These are phyloP conservation scores for Xanthorhoe spadicearia DNA, from an alignment of 2,888 invertebrate genomes.

Conservation along the genomic window DNA sequence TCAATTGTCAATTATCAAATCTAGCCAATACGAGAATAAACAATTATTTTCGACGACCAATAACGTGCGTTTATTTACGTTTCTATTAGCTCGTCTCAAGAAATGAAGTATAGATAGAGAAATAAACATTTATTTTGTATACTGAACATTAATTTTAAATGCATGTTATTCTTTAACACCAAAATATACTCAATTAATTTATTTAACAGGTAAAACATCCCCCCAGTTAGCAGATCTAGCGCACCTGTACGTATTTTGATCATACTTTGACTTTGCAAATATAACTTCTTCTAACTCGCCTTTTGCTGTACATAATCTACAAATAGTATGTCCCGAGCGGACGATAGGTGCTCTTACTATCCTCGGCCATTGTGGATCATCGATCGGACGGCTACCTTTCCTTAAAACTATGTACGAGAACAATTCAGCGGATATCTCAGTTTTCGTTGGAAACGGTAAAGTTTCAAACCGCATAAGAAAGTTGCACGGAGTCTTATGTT, in stretches of 20 bases:
- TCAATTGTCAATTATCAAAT: no score
- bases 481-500: slow-evolving; percentile 90
- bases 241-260: slow-evolving; percentile 90
- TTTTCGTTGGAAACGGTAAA: slow-evolving; percentile 77
- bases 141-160: no score
- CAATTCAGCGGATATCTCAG: slow-evolving; percentile 79
- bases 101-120: no score
- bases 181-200: slow-evolving; percentile 45
- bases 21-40: no score
- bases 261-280: slow-evolving; percentile 90
- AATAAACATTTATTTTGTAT: no score
- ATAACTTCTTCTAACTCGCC: slow-evolving; percentile 91
- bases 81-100: no score
- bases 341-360: slow-evolving; percentile 89
- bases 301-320: slow-evolving; percentile 89
- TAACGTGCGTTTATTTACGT: no score
- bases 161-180: no score
- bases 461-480: slow-evolving; percentile 87
- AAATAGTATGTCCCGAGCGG: slow-evolving; percentile 89
- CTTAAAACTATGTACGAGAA: slow-evolving; percentile 93
- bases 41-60: no score
- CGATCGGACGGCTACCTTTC: slow-evolving; percentile 86
- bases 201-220: slow-evolving; percentile 89
- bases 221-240: slow-evolving; percentile 91
- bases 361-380: slow-evolving; percentile 90